Base-by-base conservation (phyloP, 2,888 invertebrate species). In the Drosophila koepferae region DNA sequence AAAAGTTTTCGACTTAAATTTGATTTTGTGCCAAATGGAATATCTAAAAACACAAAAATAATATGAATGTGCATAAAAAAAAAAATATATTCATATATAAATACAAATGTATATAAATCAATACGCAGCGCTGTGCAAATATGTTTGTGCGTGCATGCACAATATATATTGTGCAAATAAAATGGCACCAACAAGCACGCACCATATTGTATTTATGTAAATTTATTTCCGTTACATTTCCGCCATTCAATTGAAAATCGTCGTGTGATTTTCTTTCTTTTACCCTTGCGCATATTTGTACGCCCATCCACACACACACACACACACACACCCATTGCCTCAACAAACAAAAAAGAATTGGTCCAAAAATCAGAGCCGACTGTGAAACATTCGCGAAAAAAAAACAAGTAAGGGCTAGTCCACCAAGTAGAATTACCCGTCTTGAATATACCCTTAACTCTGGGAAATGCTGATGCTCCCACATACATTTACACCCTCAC, bases 181-280 rank as follows among this genome's bases (percentile, higher is more conserved):
- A 89, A 89, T 86, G 86, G 77, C 86, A 72, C 65, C 86, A 82
- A 87, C 80, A 77, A 82, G 88, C 90, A 90, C 86, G 86, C 86
- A 85, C 82, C 88, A 90, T 86, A 88, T 86, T 90, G 90, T 86
- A 86, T 86, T 90, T 90, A 87, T 87, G 87, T 89, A 87, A 87
- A 87, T 90, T 87, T 90, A 90, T 90, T 87, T 90, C 90, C 87
- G 89, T 90, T 90, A 87, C 89, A 87, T 90, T 87, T 87, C 89
- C 87, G 87, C 78, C 86, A 70, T 77, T 90, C 90, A 88, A 86
- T 88, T 88, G 86, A 88, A 86, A 86, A 85, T 89, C 86, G 85
- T 90, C 77, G 74, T 90, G 83, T 85, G 90, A 90, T 88, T 85
- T 88, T 75, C 67, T 68, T 71, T 76, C 60, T 76, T 76, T 54